Base-by-base conservation (phyloP, 2,113 vertebrate species). In the Chitala chitala region DNA sequence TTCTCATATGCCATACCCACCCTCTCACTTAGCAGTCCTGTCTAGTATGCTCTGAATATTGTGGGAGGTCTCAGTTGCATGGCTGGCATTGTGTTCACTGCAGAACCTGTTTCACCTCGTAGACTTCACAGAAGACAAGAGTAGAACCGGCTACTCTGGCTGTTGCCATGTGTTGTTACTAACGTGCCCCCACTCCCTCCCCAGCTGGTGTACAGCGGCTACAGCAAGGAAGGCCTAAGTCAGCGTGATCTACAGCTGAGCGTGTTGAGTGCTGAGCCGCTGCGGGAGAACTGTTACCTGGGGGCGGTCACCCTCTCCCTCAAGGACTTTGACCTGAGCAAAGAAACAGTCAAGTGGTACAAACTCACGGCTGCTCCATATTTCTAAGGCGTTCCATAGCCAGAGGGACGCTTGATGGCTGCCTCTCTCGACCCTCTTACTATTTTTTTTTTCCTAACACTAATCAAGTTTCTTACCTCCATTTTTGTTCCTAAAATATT, bases 271-370 rank as follows among this genome's bases (percentile, higher is more conserved):
- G 93, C 96, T 1, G 97, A 99, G 82, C 96, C 96, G 0, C 86
- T 99, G 73, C 93, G 96, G 26, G 97, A 99, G 86, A 99, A 99
- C 87, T 96, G 93, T 86, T 99, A 92, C 82, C 87, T 99, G 76
- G 96, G 96, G 69, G 95, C 96, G 76, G 79, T 98, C 83, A 98
- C 93, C 4, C 92, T 99, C 36, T 89, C 92, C 13, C 90, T 99
- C 9, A 95, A 94, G 86, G 94, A 98, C 87, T 98, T 99, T 89
- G 96, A 99, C 89, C 83, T 99, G 86, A 92, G 91, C 88, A 93
- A 93, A 85, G 97, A 99, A 90, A 99, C 96, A 0, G 90, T 98
- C 76, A 94, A 91, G 78, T 99, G 97, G 97, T 95, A 98, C 87
- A 94, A 91, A 54, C 92, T 99, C 50, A 91, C 92, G 29, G 94